These are phyloP conservation scores for Chiridota heheva DNA, from an alignment of 35 echinoderm and acorn worm genomes.

Conservation along the genomic window DNA sequence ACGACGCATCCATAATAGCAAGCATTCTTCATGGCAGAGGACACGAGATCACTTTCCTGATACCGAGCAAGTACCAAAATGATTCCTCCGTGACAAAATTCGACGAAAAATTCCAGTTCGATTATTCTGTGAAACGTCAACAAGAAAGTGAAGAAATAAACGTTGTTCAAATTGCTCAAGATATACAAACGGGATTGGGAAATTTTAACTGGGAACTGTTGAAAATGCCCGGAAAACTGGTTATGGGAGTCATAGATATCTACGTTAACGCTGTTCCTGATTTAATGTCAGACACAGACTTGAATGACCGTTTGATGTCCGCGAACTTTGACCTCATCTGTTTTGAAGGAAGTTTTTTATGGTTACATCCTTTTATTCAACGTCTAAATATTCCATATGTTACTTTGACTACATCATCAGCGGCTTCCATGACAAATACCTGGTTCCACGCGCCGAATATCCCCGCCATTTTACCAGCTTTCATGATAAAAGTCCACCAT, in stretches of 20 bases:
- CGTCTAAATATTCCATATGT: not conserved
- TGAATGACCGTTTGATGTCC: not conserved
- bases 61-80: not conserved
- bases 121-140: not conserved
- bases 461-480: slow-evolving; percentile 9
- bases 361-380: slow-evolving; percentile 18
- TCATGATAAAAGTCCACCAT: slow-evolving; percentile 22
- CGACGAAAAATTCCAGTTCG: not conserved
- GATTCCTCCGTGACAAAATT: not conserved
- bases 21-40: not conserved
- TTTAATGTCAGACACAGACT: not conserved
- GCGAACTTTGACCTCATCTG: slow-evolving; percentile 14
- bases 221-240: not conserved
- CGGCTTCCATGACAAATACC: not conserved
- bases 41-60: slow-evolving; percentile 25
- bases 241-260: not conserved
- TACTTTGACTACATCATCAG: not conserved
- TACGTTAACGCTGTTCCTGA: not conserved
- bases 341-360: slow-evolving; percentile 17
- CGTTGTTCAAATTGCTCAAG: not conserved
- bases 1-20: slow-evolving; percentile 8
- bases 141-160: too few relatives aligned
- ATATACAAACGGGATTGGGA: not conserved
- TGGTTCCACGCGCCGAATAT: slow-evolving; percentile 19
- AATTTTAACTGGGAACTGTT: not conserved